Evolutionary conservation across 2,113 vertebrate genomes (phyloP).

Genomic region (Neofelis nebulosa): DNA sequence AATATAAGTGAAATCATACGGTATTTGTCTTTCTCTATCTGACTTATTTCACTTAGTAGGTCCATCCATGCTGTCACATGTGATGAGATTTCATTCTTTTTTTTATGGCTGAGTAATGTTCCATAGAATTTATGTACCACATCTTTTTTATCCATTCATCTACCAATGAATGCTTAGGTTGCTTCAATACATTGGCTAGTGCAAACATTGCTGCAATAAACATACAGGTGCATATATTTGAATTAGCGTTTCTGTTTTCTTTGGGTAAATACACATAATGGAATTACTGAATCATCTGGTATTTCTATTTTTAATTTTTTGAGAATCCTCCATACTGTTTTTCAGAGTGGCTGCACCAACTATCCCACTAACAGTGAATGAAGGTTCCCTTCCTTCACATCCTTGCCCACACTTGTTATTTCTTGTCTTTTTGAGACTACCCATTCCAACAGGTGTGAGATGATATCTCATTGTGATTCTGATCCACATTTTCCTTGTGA

Average conservation of each 20-base stretch:
- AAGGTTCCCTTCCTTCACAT: no score
- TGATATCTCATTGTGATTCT: neutral
- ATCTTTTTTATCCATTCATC: neutral
- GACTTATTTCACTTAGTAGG: neutral
- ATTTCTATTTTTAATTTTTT: neutral
- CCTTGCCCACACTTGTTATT: no score
- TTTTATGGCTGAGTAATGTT: neutral
- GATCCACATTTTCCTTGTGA: neutral
- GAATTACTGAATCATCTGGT: neutral
- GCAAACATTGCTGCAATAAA: neutral
- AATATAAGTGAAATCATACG: neutral
- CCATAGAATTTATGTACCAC: neutral
- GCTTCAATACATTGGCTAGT: neutral
- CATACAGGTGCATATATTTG: neutral
- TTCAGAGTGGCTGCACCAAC: no score
- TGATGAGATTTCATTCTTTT: neutral
- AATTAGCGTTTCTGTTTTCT: neutral
- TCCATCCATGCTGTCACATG: neutral
- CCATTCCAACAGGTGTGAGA: no score
- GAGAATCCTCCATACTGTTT: no score
- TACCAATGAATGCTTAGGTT: neutral
- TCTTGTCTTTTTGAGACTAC: no score
- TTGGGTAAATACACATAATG: neutral
- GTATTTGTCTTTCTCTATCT: neutral
- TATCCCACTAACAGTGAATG: no score